Evolutionary conservation across 1,140 invertebrate species (phyloP).

Genomic region (Sarcophaga bullata): DNA sequence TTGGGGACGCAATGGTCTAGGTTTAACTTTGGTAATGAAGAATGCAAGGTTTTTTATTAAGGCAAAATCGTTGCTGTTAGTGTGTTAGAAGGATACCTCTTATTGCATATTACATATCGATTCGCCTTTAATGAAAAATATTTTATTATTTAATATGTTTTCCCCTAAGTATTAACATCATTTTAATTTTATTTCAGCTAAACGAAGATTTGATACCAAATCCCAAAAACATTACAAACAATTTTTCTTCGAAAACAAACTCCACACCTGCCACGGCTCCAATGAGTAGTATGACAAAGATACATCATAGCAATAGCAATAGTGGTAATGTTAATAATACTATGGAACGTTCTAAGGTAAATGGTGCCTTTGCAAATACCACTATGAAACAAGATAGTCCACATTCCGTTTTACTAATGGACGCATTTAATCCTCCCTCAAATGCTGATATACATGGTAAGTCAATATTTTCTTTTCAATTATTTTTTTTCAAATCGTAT

Average conservation of each 20-base stretch:
- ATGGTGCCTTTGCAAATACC: conserved; percentile 47
- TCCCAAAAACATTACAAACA: conserved; percentile 46
- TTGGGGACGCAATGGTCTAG: conserved; percentile 64
- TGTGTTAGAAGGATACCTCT: too few relatives aligned
- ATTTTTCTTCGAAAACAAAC: conserved; percentile 48
- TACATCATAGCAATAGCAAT: conserved; percentile 53
- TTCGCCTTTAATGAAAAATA: too few relatives aligned
- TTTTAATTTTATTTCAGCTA: conserved; percentile 46
- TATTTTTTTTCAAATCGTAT: conserved; percentile 12
- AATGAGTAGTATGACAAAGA: conserved; percentile 61
- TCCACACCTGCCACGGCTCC: conserved; percentile 44
- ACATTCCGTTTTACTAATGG: conserved; percentile 65
- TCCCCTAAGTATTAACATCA: not conserved
- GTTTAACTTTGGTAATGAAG: conserved; percentile 56
- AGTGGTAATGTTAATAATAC: conserved; percentile 9
- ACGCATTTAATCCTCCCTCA: conserved; percentile 63
- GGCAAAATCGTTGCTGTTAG: too few relatives aligned
- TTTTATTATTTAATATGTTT: not conserved
- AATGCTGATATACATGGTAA: conserved; percentile 57
- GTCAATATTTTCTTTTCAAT: conserved; percentile 36
- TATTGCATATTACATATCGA: too few relatives aligned
- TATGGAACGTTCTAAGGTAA: conserved; percentile 55
- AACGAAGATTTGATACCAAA: conserved; percentile 53
- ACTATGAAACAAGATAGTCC: conserved; percentile 53
- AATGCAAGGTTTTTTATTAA: too few relatives aligned